Evolutionary conservation across 1,140 invertebrate species (phyloP).

Genomic region (Lepidostoma basale): DNA sequence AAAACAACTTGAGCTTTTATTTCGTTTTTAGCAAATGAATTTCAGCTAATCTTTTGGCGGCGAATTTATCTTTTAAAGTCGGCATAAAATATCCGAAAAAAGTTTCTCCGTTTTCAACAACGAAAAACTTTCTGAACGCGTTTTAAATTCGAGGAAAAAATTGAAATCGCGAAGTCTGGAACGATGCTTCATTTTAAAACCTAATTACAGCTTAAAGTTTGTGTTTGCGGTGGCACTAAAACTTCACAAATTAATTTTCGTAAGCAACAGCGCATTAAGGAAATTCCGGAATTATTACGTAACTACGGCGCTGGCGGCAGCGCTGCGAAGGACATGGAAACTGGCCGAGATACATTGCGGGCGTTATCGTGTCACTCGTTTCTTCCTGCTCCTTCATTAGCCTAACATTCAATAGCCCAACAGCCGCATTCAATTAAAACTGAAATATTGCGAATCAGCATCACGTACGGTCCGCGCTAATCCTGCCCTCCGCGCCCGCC

Average conservation of each 20-base stretch:
- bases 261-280: constrained; percentile 22
- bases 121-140: constrained; percentile 1
- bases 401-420: too few species aligned
- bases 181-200: constrained; percentile 23
- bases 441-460: too few species aligned
- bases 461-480: background rate
- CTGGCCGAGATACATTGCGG: background rate
- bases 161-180: constrained; percentile 11
- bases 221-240: constrained; percentile 21
- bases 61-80: constrained; percentile 18
- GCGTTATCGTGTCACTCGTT: too few species aligned
- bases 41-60: constrained; percentile 12
- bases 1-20: background rate
- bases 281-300: constrained; percentile 16
- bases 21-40: constrained; percentile 23
- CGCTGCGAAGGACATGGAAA: background rate
- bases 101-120: constrained; percentile 15
- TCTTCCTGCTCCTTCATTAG: too few species aligned
- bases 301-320: too few species aligned
- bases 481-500: background rate
- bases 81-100: constrained; percentile 13
- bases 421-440: too few species aligned
- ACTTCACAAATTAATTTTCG: constrained; percentile 25
- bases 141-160: constrained; percentile 3
- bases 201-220: constrained; percentile 23